Percentiles rank a stretch among this genome's conserved stretches.
Evolutionary conservation across 2,888 invertebrate genomes (phyloP).

Genomic region (Drosophila merina): DNA sequence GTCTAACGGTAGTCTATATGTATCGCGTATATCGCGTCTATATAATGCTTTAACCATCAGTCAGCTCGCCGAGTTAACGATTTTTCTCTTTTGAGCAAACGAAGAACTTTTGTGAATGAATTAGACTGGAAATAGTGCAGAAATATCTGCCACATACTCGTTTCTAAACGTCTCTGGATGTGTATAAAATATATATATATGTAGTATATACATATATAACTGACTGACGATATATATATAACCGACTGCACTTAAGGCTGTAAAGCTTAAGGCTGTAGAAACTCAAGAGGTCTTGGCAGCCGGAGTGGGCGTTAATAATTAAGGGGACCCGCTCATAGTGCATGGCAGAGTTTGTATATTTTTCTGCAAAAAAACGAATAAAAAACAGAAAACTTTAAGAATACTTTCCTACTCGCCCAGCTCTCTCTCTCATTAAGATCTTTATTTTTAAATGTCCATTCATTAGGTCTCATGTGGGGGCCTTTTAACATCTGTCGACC

Average conservation of each 20-base stretch:
- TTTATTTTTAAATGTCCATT: constrained; percentile 17
- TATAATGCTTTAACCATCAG: constrained; percentile 19
- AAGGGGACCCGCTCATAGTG: constrained; percentile 15
- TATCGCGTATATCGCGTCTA: constrained; percentile 11
- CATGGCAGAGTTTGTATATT: constrained; percentile 4
- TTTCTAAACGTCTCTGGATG: constrained; percentile 6
- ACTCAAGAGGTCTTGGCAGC: constrained; percentile 28
- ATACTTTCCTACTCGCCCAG: neutral
- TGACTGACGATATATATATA: neutral
- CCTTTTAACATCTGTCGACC: constrained; percentile 15
- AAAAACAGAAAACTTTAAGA: neutral
- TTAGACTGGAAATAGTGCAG: constrained; percentile 79
- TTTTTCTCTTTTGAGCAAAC: constrained; percentile 1
- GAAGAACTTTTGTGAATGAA: constrained; percentile 73
- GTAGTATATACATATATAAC: neutral
- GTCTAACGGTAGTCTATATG: constrained; percentile 16
- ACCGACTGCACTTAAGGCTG: constrained; percentile 12
- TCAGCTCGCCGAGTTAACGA: constrained; percentile 13
- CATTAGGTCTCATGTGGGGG: constrained; percentile 1
- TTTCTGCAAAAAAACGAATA: neutral
- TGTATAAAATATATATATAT: constrained; percentile 2
- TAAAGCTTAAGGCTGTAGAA: constrained; percentile 25
- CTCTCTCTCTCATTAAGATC: constrained; percentile 13
- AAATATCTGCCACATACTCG: constrained; percentile 38
- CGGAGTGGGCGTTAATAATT: constrained; percentile 32